Base-by-base conservation (phyloP, 2,888 invertebrate genomes). In the Gerosis bhagava region DNA sequence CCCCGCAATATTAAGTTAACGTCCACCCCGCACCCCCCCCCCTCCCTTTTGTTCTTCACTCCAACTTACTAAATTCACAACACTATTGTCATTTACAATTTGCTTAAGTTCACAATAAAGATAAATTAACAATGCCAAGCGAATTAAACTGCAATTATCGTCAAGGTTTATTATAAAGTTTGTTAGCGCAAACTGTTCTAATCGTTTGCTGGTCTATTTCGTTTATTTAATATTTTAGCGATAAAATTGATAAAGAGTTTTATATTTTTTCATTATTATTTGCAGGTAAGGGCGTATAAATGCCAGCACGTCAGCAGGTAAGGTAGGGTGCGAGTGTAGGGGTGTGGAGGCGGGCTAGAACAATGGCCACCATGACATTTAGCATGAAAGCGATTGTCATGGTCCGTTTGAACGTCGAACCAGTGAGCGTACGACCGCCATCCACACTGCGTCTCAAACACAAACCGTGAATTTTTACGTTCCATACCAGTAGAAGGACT, bases 311-410 rank as follows among this genome's bases (percentile, higher is more conserved):
- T 73, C 64, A 66, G 64, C 60, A 68, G 71, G 71, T 70, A 68
- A 74, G 68, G 65, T 60, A 55, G 60, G 72, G 70, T 56, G 57
- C 50, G 59, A 58, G 60, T 52, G 57, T 59, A 53, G 47, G 61
- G 60, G 66, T 66, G 60, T 64, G 54, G 60, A 62, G 58, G 66
- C 57, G 62, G 61, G 52, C 69, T 69, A 76, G 82, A 87, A 87
- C 88, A 88, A 87, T 87, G 73, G 82, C 81, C 74, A 84, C 83
- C 84, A 80, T 88, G 88, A 87, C 86, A 88, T 88, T 87, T 87
- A 87, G 82, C 82, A 83, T 83, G 83, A 83, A 84, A 83, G 78
- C 83, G 79, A 81, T 88, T 83, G 83, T 86, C 83, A 81, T 80
- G 86, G 81, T 68, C 82, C 79, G 86, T 78, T 83, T 71, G 77